A percentile compares a stretch with the other conserved stretches of the same genome.
Conservation (phyloP, 2,888 invertebrate genomes). For the Sesamia inferens region DNA sequence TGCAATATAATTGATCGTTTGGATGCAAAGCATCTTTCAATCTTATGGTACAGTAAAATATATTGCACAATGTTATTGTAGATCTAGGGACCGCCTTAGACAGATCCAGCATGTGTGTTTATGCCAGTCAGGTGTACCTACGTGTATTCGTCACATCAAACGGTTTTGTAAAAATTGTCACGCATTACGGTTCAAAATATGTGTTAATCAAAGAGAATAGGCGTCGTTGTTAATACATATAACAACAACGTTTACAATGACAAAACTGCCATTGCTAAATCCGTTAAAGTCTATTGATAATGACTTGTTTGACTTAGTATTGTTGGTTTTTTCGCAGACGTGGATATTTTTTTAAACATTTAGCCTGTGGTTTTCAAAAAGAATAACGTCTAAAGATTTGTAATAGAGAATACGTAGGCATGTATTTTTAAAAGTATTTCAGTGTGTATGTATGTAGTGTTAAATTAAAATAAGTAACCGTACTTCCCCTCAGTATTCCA, state of each 20-base stretch:
- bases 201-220: conserved; percentile 39
- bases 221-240: conserved; percentile 36
- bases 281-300: conserved; percentile 21
- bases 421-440: not conserved
- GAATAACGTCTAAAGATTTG: not conserved
- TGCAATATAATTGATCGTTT: no score
- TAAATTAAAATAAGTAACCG: no score
- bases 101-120: conserved; percentile 13
- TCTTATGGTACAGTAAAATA: no score
- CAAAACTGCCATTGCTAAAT: conserved; percentile 27
- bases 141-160: conserved; percentile 51
- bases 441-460: not conserved
- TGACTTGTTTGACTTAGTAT: conserved; percentile 28
- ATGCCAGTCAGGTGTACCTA: conserved; percentile 3
- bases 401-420: no score
- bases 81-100: no score
- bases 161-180: conserved; percentile 37
- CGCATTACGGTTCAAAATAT: conserved; percentile 34
- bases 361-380: conserved; percentile 3
- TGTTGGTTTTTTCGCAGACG: conserved; percentile 23
- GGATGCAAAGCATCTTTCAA: no score
- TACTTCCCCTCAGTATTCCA: no score
- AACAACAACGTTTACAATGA: conserved; percentile 35
- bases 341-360: conserved; percentile 16
- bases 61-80: no score